Conservation (phyloP, 2,888 invertebrate species). For the Hypsopygia costalis region DNA sequence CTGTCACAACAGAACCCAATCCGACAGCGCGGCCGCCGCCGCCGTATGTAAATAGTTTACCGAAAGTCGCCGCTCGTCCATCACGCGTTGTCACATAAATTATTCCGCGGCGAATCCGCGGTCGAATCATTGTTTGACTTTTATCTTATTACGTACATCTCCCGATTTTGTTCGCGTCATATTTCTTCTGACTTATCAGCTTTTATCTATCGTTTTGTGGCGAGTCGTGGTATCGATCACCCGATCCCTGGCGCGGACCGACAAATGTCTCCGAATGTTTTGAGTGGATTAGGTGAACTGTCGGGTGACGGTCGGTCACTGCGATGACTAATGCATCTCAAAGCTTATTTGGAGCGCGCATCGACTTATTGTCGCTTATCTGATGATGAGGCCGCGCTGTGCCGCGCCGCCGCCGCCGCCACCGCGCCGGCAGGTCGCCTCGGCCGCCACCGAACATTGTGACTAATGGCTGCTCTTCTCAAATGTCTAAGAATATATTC, state of each 20-base stretch:
- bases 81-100: slow-evolving; percentile 81
- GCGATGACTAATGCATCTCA: slow-evolving; percentile 63
- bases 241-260: slow-evolving; percentile 63
- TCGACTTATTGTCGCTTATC: slow-evolving; percentile 75
- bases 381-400: slow-evolving; percentile 50
- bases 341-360: slow-evolving; percentile 71
- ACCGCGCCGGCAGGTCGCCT: slow-evolving; percentile 27
- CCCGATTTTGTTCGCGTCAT: slow-evolving; percentile 81
- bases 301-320: slow-evolving; percentile 52
- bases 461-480: slow-evolving; percentile 61
- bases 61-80: slow-evolving; percentile 80
- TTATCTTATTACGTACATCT: slow-evolving; percentile 81
- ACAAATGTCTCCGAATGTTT: slow-evolving; percentile 78
- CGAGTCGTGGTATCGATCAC: slow-evolving; percentile 77
- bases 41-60: slow-evolving; percentile 81
- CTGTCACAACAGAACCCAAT: slow-evolving; percentile 77
- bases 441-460: slow-evolving; percentile 28
- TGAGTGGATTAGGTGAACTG: slow-evolving; percentile 76
- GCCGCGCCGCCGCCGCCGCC: slow-evolving; percentile 20
- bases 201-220: slow-evolving; percentile 79
- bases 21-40: slow-evolving; percentile 72
- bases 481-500: slow-evolving; percentile 61
- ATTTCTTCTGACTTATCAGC: slow-evolving; percentile 79
- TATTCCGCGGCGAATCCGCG: slow-evolving; percentile 81
- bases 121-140: slow-evolving; percentile 81